Conservation (phyloP, 2,797 vertebrate species). For the Hemitrygon akajei region DNA sequence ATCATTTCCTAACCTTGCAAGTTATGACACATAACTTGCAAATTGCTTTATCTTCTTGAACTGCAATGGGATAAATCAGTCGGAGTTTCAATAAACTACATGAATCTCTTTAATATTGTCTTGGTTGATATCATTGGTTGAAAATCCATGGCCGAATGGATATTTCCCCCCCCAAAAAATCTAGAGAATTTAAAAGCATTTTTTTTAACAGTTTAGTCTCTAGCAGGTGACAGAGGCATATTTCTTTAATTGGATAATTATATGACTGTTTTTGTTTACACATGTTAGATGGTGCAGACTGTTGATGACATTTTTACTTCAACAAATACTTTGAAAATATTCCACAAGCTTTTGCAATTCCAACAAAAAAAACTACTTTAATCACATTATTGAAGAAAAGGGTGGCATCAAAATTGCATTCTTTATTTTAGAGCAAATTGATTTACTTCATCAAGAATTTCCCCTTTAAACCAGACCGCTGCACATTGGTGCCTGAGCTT, state of each 20-base stretch:
- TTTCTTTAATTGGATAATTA: neutral
- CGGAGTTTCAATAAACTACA: neutral
- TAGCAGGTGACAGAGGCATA: neutral
- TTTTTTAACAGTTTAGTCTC: neutral
- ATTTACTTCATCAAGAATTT: conserved; percentile 10
- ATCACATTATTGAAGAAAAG: conserved; percentile 1
- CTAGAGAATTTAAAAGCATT: neutral
- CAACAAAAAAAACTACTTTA: neutral
- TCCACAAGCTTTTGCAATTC: neutral
- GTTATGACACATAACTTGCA: neutral
- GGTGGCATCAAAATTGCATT: neutral
- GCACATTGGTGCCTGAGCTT: neutral
- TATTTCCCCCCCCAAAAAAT: neutral
- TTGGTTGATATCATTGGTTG: neutral
- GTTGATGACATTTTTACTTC: neutral
- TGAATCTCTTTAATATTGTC: neutral
- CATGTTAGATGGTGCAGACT: neutral
- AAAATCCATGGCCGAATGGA: neutral
- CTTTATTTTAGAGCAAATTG: neutral
- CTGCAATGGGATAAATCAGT: neutral
- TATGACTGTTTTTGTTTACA: neutral
- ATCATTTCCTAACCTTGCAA: conserved; percentile 1
- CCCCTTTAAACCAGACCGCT: conserved; percentile 12
- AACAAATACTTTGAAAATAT: neutral
- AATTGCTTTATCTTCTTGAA: neutral